Base-by-base conservation (phyloP, 2,888 invertebrate genomes). In the Caenorhabditis virilis region DNA sequence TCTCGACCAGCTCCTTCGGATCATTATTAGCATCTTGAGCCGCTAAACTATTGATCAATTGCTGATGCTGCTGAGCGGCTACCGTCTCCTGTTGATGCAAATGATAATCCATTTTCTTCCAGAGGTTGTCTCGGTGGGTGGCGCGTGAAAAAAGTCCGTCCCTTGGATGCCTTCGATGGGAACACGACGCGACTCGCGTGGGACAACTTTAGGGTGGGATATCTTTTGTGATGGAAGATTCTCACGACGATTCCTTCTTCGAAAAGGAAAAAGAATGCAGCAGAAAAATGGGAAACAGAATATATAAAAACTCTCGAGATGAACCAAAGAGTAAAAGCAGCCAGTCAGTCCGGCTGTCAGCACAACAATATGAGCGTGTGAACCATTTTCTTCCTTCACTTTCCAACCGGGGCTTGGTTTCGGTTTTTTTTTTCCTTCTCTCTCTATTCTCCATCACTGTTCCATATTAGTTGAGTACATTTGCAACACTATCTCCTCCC, bases 31-130 rank as follows among this genome's bases (percentile, higher is more conserved):
- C 13, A n/a, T n/a, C 36, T n/a, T 13, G 30, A 7, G 9, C 30
- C 30, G 13, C 13, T 30, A 6, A 6, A 30, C 30, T 30, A 36
- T 15, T 4, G n/a, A 3, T 16, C 36, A 15, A 4, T 13, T 15
- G 13, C n/a, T 16, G 5, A 16, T 36, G 7, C 9, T 13, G 36
- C n/a, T 36, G 36, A 4, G 4, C 18, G 4, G 42, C 25, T 42
- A 13, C 52, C 18, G 48, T 30, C 30, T 6, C 7, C 36, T n/a
- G 36, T n/a, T n/a, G 51, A 51, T 16, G 57, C 57, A 46, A 46
- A 58, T 58, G 57, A 58, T 58, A 58, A 58, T 58, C 57, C 57
- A 58, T 58, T 27, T 23, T 22, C 30, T 20, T 30, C 30, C 6
- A 30, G 13, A 30, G 13, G 13, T 9, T 9, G 13, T 9, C 6